Percentiles rank a stretch among this genome's conserved stretches.
Conservation (phyloP, 2,797 vertebrate species). For the Agapornis canus region DNA sequence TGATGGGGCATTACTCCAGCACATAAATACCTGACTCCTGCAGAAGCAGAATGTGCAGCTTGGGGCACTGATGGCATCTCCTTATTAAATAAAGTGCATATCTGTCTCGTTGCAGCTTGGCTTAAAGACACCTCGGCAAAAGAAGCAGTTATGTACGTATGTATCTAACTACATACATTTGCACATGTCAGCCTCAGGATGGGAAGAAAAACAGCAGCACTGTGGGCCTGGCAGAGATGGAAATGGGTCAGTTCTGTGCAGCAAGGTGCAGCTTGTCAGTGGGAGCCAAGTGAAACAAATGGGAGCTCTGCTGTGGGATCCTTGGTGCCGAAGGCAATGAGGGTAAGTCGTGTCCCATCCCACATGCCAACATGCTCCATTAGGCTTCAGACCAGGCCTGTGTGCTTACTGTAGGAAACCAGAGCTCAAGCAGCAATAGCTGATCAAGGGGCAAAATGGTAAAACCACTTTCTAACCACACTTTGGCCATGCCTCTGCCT, state of each 20-base stretch:
- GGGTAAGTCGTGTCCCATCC: neutral
- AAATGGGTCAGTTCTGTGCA: neutral
- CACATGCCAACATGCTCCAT: neutral
- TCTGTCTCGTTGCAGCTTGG: neutral
- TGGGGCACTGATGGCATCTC: neutral
- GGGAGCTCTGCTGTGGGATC: neutral
- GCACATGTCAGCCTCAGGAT: neutral
- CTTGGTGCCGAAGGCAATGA: neutral
- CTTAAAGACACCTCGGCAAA: neutral
- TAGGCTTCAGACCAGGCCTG: neutral
- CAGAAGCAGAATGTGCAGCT: neutral
- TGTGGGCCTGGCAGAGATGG: neutral
- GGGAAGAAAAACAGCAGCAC: neutral
- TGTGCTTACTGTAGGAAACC: fast-evolving
- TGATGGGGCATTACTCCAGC: slow-evolving; percentile 9
- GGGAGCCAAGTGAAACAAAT: neutral
- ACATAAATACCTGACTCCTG: neutral
- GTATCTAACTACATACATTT: neutral
- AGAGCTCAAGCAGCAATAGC: neutral
- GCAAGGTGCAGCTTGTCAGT: neutral
- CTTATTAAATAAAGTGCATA: neutral
- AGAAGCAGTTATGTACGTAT: neutral
- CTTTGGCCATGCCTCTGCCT: neutral
- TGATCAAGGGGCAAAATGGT: neutral
- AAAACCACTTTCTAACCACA: neutral